Base-by-base conservation (phyloP, 2,797 vertebrate species). In the Bucorvus abyssinicus region DNA sequence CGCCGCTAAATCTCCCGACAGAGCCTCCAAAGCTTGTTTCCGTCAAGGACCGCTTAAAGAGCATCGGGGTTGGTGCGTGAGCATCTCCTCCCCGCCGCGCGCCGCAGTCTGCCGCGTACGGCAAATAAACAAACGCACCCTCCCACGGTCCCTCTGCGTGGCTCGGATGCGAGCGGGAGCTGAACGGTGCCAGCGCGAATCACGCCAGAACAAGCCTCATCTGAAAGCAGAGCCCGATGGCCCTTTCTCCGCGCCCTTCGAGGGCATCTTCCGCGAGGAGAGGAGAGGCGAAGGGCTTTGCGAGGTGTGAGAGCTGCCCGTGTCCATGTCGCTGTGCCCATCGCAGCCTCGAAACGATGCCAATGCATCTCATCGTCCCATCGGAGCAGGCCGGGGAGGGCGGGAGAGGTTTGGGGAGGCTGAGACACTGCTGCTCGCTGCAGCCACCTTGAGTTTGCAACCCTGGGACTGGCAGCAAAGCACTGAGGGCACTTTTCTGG, bases 381-480 rank as follows among this genome's bases (percentile, higher is more conserved):
- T 26, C 22, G 17, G 61, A 59, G 63, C 38, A 40, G 13, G 53
- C 2, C 49, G 36, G 40, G 53, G 55, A 84, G 83, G 71, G 32
- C 5, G 59, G 61, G 50, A 70, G 57, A 69, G 44, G 30, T 21
- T 63, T 70, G 38, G 44, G 67, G 63, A 70, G 45, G 68, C 81
- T 45, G 73, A 64, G 40, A 19, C 3, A 8, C 38, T 67, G 53
- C 20, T 84, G 68, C 30, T n/a, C 27, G 3, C 26, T 10, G 22
- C 56, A 59, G n/a, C 20, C n/a, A 36, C 56, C 21, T 23, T 10
- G n/a, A 36, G 53, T 75, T 38, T 32, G 50, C 30, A 83, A 56
- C 36, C 14, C 34, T 16, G 14, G 69, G 82, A 88, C 63, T 32
- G 93, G 86, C 88, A 87, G 67, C 53, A 93, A 70, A 94, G 61